Evolutionary conservation across 2,888 invertebrate genomes (phyloP).

Genomic region (Liodrosophila aerea): DNA sequence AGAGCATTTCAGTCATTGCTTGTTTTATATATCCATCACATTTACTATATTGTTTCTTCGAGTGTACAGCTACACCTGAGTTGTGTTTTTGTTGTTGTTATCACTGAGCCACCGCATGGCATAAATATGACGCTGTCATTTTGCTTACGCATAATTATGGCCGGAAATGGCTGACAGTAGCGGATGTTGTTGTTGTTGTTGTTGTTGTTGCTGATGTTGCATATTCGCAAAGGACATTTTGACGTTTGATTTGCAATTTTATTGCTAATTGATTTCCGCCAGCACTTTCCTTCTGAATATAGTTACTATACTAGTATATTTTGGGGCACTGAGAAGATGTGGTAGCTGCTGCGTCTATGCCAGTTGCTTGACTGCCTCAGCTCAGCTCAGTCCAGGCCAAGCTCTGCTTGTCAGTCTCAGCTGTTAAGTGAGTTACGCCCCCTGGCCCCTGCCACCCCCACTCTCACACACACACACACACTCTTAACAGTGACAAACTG

Average conservation of each 20-base stretch:
- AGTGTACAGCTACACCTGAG: conserved; percentile 3
- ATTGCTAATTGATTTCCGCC: conserved; percentile 73
- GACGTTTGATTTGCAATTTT: conserved; percentile 61
- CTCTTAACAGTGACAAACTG: conserved; percentile 54
- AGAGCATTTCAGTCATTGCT: no score
- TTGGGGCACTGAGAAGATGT: not conserved
- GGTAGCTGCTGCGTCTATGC: conserved; percentile 5
- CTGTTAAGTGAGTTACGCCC: conserved; percentile 54
- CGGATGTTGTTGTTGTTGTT: conserved; percentile 58
- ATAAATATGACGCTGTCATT: conserved; percentile 54
- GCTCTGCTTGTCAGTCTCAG: conserved; percentile 62
- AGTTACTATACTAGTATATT: no score
- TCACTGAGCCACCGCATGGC: conserved; percentile 30
- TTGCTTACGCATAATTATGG: conserved; percentile 74
- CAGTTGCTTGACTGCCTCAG: conserved; percentile 12
- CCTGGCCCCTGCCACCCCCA: conserved; percentile 2
- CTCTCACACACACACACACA: conserved; percentile 8
- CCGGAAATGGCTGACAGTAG: conserved; percentile 67
- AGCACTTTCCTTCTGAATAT: not conserved
- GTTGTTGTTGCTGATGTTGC: conserved; percentile 46
- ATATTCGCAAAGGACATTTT: conserved; percentile 61
- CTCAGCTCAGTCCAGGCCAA: conserved; percentile 10
- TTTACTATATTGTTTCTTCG: no score
- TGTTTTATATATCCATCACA: no score
- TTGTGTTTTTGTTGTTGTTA: conserved; percentile 28